Base-by-base conservation (phyloP, 2,888 invertebrate species). In the Koerneria pararmatus region DNA sequence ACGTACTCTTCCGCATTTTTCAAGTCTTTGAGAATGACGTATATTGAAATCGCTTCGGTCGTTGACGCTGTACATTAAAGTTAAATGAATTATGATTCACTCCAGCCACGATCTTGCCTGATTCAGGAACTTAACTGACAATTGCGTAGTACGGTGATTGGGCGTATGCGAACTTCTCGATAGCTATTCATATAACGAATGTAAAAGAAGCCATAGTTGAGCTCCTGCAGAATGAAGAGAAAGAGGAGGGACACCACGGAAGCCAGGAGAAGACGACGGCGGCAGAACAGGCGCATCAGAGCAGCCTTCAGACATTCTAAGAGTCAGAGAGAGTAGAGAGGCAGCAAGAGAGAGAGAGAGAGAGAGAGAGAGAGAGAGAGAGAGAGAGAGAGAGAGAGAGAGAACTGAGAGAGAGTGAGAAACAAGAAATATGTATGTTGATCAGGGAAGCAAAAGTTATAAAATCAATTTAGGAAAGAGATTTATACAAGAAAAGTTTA, bases 121-220 rank as follows among this genome's bases (percentile, higher is more conserved):
- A 58, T 41, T 51, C 22, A 51, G 6, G 24, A 22, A 3, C 35
- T 35, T 11, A 32, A 6, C 35, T 27, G 37, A 65, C 66, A 57
- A 51, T 51, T 53, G 11, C 69, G 57, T 5, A 29, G 3, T 11
- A 56, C 61, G 1, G 61, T 69, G 51, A 66, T 58, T 34, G 65
- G 57, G 24, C 32, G 37, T 1, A 24, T n/a, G 27, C 65, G 49
- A 46, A 51, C 68, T 49, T 49, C 32, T 11, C 11, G n/a, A 51
- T 67, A 69, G 5, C 56, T 53, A n/a, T 67, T 69, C 63, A 67
- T 67, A 24, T 27, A 37, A 48, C 34, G 61, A 8, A 57, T 69
- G 60, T 51, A 69, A 31, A 34, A 15, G 29, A 31, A 2, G 11
- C 69, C 69, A 31, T 35, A 34, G 41, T 37, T n/a, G 0, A 64